A percentile compares a stretch with the other conserved stretches of the same genome.
These are phyloP conservation scores for Falco punctatus DNA, from an alignment of 2,113 vertebrate genomes.

Conservation along the genomic window DNA sequence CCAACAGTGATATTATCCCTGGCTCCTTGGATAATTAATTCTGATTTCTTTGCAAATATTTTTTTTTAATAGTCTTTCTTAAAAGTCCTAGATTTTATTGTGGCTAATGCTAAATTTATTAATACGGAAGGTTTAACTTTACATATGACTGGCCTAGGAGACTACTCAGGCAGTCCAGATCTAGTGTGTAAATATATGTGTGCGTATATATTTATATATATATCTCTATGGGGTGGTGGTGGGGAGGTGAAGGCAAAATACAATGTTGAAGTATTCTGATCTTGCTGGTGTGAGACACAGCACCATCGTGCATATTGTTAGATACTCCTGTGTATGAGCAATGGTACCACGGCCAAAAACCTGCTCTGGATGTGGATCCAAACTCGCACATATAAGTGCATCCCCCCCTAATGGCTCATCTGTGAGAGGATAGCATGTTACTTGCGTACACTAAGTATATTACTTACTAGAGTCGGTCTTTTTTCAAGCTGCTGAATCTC, in stretches of 20 bases:
- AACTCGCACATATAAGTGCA: fast-evolving
- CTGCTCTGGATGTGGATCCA: neutral
- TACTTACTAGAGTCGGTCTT: neutral
- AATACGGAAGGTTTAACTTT: neutral
- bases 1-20: neutral
- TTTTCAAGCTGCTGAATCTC: neutral
- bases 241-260: neutral
- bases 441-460: fast-evolving
- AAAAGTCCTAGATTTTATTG: neutral
- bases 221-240: fast-evolving
- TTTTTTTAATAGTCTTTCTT: neutral
- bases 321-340: neutral
- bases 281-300: neutral
- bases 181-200: neutral
- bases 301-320: fast-evolving
- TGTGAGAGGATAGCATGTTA: neutral
- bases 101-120: neutral
- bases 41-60: neutral
- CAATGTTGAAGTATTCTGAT: neutral
- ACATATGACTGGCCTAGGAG: neutral
- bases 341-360: neutral
- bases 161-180: neutral
- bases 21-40: neutral
- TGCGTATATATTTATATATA: neutral
- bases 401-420: neutral